Evolutionary conservation across 2,113 vertebrate species (phyloP).

Genomic region (Pollimyrus isidori): DNA sequence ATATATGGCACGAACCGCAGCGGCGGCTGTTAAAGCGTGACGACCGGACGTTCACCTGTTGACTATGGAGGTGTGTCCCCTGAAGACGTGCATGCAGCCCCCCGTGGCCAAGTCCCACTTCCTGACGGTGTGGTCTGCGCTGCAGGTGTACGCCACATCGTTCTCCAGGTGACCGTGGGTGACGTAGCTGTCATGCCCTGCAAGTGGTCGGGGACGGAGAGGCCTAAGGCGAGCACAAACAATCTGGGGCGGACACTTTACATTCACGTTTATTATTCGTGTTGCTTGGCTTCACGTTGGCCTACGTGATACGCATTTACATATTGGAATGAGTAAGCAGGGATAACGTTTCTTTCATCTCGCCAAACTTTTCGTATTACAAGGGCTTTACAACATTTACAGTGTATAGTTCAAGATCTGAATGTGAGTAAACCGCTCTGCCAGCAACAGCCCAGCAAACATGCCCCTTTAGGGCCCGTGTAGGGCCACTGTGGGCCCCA

Average conservation of each 20-base stretch:
- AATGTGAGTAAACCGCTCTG: not conserved
- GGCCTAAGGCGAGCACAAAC: not conserved
- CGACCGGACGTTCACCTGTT: constrained; percentile 55
- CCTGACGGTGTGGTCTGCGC: constrained; percentile 61
- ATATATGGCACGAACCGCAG: not conserved
- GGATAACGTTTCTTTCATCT: not conserved
- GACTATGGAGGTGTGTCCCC: constrained; percentile 67
- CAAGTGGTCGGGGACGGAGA: not conserved
- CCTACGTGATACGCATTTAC: not conserved
- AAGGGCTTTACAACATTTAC: not conserved
- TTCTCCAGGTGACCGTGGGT: constrained; percentile 71
- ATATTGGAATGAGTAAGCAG: not conserved
- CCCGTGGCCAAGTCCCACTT: constrained; percentile 66
- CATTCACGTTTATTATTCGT: not conserved
- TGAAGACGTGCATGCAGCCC: constrained; percentile 63
- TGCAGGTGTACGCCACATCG: constrained; percentile 66
- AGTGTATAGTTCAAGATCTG: not conserved
- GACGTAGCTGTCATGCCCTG: constrained; percentile 70
- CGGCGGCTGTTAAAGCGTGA: not conserved
- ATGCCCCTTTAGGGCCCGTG: too few species aligned
- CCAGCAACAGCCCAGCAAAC: not conserved
- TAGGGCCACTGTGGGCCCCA: too few species aligned
- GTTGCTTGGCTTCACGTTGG: not conserved
- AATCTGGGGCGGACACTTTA: not conserved
- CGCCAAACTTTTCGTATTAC: not conserved